Conservation (phyloP, 2,113 vertebrate species). For the Delphinus delphis region DNA sequence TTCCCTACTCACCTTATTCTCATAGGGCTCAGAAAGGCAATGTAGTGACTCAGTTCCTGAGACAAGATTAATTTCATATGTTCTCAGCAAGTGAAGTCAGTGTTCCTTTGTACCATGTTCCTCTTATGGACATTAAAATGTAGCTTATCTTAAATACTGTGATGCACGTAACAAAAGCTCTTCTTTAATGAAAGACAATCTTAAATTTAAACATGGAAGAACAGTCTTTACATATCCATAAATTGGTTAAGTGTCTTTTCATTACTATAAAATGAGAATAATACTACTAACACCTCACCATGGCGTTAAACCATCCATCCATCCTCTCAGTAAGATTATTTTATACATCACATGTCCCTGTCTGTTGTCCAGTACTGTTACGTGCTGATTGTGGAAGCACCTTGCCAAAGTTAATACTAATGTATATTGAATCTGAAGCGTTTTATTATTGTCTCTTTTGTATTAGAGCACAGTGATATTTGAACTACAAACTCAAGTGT, state of each 20-base stretch:
- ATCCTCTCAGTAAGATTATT: background rate
- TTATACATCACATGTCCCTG: background rate
- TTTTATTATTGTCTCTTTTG: background rate
- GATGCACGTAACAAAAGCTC: background rate
- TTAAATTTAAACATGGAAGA: background rate
- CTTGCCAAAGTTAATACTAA: background rate
- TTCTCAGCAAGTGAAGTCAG: background rate
- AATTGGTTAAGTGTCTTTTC: background rate
- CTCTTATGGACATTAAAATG: background rate
- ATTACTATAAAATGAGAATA: background rate
- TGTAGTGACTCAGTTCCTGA: background rate
- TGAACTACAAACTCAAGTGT: background rate
- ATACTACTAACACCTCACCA: background rate
- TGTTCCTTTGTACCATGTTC: background rate
- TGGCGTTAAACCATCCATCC: background rate
- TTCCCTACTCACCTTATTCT: background rate
- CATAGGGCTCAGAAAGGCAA: background rate
- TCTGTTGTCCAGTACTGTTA: background rate
- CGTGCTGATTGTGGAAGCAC: background rate
- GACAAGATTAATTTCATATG: background rate
- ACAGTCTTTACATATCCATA: background rate
- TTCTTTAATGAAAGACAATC: background rate
- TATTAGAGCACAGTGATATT: background rate
- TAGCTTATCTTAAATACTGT: background rate
- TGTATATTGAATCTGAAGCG: background rate